Conservation (phyloP, 2,888 invertebrate species). For the Biston betularia region DNA sequence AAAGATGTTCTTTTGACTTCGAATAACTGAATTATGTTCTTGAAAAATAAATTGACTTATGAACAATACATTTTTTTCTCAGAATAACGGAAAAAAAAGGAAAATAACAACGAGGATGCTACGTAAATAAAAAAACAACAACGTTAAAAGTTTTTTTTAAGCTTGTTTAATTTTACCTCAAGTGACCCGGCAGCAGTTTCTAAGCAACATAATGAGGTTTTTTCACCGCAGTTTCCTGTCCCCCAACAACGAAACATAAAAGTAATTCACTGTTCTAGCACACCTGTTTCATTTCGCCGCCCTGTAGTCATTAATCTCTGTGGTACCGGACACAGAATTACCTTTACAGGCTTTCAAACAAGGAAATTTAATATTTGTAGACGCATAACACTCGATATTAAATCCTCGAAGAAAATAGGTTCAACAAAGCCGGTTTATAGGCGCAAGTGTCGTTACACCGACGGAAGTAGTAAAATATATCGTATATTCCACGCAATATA, state of each 20-base stretch:
- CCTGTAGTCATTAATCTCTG: slow-evolving; percentile 33
- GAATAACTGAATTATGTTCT: too few species aligned
- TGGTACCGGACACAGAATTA: slow-evolving; percentile 25
- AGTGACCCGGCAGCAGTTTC: slow-evolving; percentile 23
- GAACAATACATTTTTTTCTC: too few species aligned
- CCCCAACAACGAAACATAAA: slow-evolving; percentile 32
- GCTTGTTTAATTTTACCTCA: slow-evolving; percentile 22
- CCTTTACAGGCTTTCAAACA: slow-evolving; percentile 26
- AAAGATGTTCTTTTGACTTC: too few species aligned
- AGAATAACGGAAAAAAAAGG: too few species aligned
- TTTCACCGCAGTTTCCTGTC: slow-evolving; percentile 30
- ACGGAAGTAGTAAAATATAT: slow-evolving; percentile 34
- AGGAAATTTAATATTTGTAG: slow-evolving; percentile 32
- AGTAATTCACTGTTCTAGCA: slow-evolving; percentile 32
- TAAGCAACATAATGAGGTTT: slow-evolving; percentile 23
- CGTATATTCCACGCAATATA: slow-evolving; percentile 32
- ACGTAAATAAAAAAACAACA: background rate
- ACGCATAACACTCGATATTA: slow-evolving; percentile 34
- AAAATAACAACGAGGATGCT: too few species aligned
- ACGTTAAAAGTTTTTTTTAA: slow-evolving; percentile 16
- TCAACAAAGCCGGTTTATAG: slow-evolving; percentile 30
- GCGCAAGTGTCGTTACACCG: slow-evolving; percentile 19
- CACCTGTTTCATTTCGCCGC: slow-evolving; percentile 38
- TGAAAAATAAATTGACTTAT: too few species aligned
- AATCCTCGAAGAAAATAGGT: slow-evolving; percentile 29